These are phyloP conservation scores for Epistrophe eligans DNA, from an alignment of 2,888 invertebrate species.

Conservation along the genomic window DNA sequence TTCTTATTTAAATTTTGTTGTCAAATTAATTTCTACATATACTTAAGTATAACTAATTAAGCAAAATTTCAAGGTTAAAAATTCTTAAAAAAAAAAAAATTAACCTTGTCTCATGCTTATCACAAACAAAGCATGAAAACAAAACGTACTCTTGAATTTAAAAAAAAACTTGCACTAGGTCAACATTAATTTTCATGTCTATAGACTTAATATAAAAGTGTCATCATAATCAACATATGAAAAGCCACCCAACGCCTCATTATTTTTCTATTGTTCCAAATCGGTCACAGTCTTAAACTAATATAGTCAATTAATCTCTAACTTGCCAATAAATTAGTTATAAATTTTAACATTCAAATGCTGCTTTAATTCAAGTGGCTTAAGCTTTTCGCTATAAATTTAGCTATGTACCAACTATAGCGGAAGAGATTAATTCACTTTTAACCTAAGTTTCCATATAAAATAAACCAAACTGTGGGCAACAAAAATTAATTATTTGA, in stretches of 20 bases:
- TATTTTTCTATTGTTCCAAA: conserved; percentile 36
- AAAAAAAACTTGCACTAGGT: conserved; percentile 27
- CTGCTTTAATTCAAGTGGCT: background rate
- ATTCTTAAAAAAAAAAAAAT: background rate
- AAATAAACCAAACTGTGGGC: conserved; percentile 6
- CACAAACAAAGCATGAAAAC: conserved; percentile 24
- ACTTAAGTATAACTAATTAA: background rate
- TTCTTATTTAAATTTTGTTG: conserved; percentile 4
- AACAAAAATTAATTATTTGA: conserved; percentile 23
- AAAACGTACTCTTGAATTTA: background rate
- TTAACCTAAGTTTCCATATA: conserved; percentile 10
- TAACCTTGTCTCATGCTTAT: conserved; percentile 30
- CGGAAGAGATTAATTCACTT: conserved; percentile 52
- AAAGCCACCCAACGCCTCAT: conserved; percentile 23
- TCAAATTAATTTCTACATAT: background rate
- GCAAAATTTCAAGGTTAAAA: background rate
- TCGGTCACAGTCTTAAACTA: conserved; percentile 30
- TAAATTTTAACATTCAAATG: conserved; percentile 25
- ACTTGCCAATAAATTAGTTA: conserved; percentile 9
- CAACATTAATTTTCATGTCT: conserved; percentile 27
- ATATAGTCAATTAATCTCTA: conserved; percentile 25
- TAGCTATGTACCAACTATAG: background rate
- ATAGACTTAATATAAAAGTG: background rate
- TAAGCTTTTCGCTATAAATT: conserved; percentile 2
- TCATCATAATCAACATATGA: conserved; percentile 31